phyloP scores from a whole-genome alignment of 1,140 invertebrate genomes.

The Brachionus asplanchnoidis region DNA sequence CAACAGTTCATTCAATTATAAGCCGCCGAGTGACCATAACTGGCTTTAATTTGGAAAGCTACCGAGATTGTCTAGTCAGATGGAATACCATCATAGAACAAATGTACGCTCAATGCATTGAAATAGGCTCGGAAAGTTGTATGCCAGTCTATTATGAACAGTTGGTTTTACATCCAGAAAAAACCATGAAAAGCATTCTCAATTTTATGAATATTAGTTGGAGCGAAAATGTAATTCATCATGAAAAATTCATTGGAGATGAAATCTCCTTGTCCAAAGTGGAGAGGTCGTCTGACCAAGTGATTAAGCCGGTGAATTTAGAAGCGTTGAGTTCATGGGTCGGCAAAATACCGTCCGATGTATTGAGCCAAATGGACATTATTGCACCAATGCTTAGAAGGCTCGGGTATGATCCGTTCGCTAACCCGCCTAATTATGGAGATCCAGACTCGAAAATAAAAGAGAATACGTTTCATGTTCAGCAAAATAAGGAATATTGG shows the following conservation, averaged over 20 bases:
- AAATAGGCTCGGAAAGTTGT: conserved; percentile 64
- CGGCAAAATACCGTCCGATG: conserved; percentile 80
- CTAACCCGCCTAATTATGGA: conserved; percentile 87
- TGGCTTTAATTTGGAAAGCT: conserved; percentile 87
- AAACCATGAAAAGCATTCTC: conserved; percentile 82
- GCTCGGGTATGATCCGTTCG: conserved; percentile 86
- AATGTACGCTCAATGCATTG: conserved; percentile 85
- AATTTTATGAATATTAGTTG: conserved; percentile 86
- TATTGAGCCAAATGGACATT: conserved; percentile 78
- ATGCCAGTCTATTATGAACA: conserved; percentile 92
- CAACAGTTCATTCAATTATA: conserved; percentile 94
- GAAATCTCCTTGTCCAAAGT: conserved; percentile 79
- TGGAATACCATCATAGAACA: conserved; percentile 91
- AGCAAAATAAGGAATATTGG: conserved; percentile 58
- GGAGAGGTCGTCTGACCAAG: conserved; percentile 94
- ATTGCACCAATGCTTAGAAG: conserved; percentile 83
- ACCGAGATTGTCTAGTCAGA: conserved; percentile 84
- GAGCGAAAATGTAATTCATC: conserved; percentile 91
- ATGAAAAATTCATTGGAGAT: conserved; percentile 93
- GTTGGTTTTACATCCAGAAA: conserved; percentile 82
- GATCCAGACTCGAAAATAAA: conserved; percentile 75
- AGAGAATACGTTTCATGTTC: conserved; percentile 68
- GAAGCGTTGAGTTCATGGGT: conserved; percentile 96
- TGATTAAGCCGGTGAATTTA: conserved; percentile 92
- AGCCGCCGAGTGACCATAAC: conserved; percentile 94